phyloP scores from a whole-genome alignment of 2,113 vertebrate species.

The Sciurus niger region DNA sequence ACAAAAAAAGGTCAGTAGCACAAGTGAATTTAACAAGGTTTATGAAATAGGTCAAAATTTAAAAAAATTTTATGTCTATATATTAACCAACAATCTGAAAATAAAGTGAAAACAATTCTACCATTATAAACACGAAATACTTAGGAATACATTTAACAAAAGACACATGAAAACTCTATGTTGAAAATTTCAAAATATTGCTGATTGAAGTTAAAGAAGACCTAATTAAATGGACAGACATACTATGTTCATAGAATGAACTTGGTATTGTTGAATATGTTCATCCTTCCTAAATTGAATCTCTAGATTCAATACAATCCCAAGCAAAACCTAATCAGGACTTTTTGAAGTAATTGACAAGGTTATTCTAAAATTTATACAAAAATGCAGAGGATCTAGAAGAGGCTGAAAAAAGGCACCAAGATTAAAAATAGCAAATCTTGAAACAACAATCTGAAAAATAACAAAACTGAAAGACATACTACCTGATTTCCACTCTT shows the following conservation, averaged over 20 bases:
- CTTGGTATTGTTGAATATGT: not conserved
- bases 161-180: not conserved
- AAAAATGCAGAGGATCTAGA: not conserved
- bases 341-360: not conserved
- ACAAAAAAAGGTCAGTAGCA: not conserved
- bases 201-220: not conserved
- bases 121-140: not conserved
- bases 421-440: not conserved
- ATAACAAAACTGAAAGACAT: not conserved
- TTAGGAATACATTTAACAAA: slow-evolving; percentile 1
- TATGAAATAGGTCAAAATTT: not conserved
- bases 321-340: not conserved
- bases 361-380: not conserved
- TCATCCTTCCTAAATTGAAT: not conserved
- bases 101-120: not conserved
- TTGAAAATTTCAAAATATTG: not conserved
- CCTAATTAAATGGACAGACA: not conserved
- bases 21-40: not conserved
- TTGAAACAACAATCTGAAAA: not conserved
- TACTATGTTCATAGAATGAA: not conserved
- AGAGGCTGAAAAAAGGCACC: not conserved
- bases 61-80: not conserved
- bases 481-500: not conserved
- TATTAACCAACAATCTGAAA: not conserved
- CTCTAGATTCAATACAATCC: not conserved